Evolutionary conservation across 2,888 invertebrate genomes (phyloP).

Genomic region (Brenthis hecate): DNA sequence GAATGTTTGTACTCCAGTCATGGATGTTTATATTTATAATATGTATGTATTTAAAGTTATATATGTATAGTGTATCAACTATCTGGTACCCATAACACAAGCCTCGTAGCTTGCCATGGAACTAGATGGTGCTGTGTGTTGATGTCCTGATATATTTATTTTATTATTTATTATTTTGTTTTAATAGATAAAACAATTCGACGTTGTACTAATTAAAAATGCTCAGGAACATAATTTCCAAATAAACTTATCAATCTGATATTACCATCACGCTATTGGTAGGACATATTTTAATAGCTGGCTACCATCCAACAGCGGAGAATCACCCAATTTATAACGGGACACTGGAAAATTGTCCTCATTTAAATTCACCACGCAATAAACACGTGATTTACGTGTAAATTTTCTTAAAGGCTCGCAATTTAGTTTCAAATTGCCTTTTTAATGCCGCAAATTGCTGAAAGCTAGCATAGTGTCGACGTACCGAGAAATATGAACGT

Average conservation of each 20-base stretch:
- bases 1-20: no score
- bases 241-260: not conserved
- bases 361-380: slow-evolving; percentile 49
- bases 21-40: no score
- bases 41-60: no score
- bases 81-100: no score
- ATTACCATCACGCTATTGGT: not conserved
- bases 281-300: slow-evolving; percentile 39
- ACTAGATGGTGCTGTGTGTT: no score
- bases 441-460: slow-evolving; percentile 31
- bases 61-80: no score
- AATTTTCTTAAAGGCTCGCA: slow-evolving; percentile 45
- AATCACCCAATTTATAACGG: slow-evolving; percentile 56
- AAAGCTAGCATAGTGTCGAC: slow-evolving; percentile 20
- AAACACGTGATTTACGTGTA: slow-evolving; percentile 46
- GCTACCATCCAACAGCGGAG: slow-evolving; percentile 49
- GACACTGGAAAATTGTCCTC: slow-evolving; percentile 53
- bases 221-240: not conserved
- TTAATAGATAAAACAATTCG: not conserved
- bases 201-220: not conserved
- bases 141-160: no score
- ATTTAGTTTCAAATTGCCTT: slow-evolving; percentile 36
- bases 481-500: slow-evolving; percentile 11
- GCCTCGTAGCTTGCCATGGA: no score
- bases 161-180: no score